Conservation (phyloP, 2,888 invertebrate genomes). For the Temnothorax ravouxi region DNA sequence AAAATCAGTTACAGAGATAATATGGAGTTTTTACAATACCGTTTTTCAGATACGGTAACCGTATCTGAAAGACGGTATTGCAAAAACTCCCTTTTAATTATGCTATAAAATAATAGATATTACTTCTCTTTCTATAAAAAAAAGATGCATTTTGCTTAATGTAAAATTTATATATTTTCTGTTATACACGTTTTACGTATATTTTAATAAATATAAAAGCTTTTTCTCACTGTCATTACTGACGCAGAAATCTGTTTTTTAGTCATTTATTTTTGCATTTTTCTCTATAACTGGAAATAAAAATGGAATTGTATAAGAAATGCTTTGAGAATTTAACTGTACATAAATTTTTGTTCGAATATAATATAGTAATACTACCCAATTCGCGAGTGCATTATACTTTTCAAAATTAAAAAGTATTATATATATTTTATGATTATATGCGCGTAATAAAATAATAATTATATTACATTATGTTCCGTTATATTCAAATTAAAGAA, state of each 20-base stretch:
- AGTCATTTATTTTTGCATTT: conserved; percentile 14
- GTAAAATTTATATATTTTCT: neutral
- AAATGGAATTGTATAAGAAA: conserved; percentile 7
- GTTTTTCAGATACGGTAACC: no score
- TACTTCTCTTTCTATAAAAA: neutral
- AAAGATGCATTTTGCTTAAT: neutral
- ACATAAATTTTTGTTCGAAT: neutral
- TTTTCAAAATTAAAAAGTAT: neutral
- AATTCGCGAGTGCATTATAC: neutral
- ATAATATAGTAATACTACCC: neutral
- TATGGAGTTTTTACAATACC: no score
- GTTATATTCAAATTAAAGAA: neutral
- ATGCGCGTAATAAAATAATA: neutral
- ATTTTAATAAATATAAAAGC: conserved; percentile 8
- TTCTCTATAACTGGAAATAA: neutral
- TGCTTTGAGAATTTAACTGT: neutral
- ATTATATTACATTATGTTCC: conserved; percentile 1
- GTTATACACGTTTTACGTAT: neutral
- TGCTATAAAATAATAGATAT: neutral
- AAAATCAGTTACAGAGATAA: neutral
- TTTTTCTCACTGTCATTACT: neutral
- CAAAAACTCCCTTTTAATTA: neutral
- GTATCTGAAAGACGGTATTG: no score
- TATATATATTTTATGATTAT: neutral
- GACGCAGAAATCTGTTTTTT: neutral